A percentile compares a stretch with the other conserved stretches of the same genome.
Evolutionary conservation across 2,888 invertebrate species (phyloP).

Genomic region (Dasysyrphus tricinctus): DNA sequence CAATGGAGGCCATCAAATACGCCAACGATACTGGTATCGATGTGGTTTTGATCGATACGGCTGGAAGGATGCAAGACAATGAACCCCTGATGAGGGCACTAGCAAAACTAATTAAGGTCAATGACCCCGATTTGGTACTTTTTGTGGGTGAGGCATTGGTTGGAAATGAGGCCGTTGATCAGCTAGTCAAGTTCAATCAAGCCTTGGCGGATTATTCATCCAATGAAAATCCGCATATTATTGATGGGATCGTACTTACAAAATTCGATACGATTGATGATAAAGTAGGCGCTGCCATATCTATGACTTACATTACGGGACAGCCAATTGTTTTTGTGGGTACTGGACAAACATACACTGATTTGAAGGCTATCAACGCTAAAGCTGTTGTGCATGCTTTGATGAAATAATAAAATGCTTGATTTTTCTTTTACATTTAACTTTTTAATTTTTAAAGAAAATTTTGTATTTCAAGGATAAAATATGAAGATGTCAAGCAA

Average conservation of each 20-base stretch:
- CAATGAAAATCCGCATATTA: conserved; percentile 92
- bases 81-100: conserved; percentile 99
- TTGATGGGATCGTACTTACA: conserved; percentile 99
- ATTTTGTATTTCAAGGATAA: neutral
- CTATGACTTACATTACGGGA: conserved; percentile 99
- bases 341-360: conserved; percentile 99
- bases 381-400: conserved; percentile 98
- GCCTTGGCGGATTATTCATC: conserved; percentile 96
- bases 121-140: conserved; percentile 98
- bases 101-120: conserved; percentile 98
- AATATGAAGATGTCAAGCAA: neutral
- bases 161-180: conserved; percentile 99
- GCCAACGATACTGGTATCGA: conserved; percentile 93
- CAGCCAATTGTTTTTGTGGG: conserved; percentile 98
- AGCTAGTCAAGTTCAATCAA: conserved; percentile 99
- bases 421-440: conserved; percentile 10
- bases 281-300: conserved; percentile 99
- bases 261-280: conserved; percentile 99
- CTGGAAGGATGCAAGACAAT: conserved; percentile 99
- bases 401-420: conserved; percentile 88
- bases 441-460: neutral
- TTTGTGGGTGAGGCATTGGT: conserved; percentile 99
- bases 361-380: conserved; percentile 97
- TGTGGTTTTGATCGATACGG: conserved; percentile 98
- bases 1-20: conserved; percentile 97